Conservation (phyloP, 2,888 invertebrate genomes). For the Caradrina clavipalpis region DNA sequence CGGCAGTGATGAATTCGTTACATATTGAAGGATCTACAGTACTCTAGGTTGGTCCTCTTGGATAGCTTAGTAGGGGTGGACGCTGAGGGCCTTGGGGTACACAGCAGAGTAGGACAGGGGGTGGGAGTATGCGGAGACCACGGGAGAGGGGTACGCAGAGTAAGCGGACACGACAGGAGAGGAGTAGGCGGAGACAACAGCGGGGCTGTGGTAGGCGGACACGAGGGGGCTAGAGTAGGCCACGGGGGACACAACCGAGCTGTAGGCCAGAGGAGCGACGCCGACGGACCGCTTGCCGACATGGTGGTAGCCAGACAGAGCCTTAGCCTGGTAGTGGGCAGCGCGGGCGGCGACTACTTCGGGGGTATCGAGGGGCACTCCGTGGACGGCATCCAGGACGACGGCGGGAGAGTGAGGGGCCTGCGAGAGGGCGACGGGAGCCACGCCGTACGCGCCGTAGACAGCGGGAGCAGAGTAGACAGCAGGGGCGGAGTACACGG, state of each 20-base stretch:
- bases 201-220: conserved; percentile 69
- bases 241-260: conserved; percentile 74
- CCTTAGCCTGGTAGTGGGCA: conserved; percentile 86
- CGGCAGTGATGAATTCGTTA: conserved; percentile 69
- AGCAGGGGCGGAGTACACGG: conserved; percentile 74
- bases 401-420: conserved; percentile 85
- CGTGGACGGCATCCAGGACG: conserved; percentile 83
- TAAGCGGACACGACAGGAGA: conserved; percentile 48
- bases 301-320: conserved; percentile 82
- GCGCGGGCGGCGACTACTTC: conserved; percentile 88
- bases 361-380: conserved; percentile 88
- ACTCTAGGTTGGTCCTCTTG: conserved; percentile 11
- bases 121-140: conserved; percentile 68
- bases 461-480: conserved; percentile 71
- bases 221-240: conserved; percentile 67
- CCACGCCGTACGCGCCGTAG: conserved; percentile 69
- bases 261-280: conserved; percentile 74
- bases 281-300: conserved; percentile 82
- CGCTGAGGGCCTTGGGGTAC: conserved; percentile 77
- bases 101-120: conserved; percentile 66
- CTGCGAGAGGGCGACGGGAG: conserved; percentile 72
- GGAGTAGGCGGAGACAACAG: conserved; percentile 65
- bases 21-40: conserved; percentile 25
- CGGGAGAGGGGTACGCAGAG: conserved; percentile 45
- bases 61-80: conserved; percentile 79